phyloP scores from a whole-genome alignment of 2,113 vertebrate species.

The Coptodon rendalli region DNA sequence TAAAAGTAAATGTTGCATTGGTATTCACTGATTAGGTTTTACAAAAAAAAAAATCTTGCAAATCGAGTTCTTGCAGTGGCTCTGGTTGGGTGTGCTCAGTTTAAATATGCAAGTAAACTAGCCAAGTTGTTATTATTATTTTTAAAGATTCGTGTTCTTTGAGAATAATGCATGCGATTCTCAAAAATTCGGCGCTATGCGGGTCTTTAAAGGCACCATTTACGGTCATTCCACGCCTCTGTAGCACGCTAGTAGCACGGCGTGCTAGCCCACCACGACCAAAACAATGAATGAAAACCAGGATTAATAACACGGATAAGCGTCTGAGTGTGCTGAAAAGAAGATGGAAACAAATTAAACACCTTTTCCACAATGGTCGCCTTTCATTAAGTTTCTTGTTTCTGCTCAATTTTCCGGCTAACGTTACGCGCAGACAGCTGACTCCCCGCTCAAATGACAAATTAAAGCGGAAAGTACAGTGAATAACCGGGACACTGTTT shows the following conservation, averaged over 20 bases:
- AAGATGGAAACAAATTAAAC: background rate
- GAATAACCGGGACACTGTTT: background rate
- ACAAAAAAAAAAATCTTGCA: background rate
- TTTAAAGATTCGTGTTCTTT: rapidly evolving
- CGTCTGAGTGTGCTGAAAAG: background rate
- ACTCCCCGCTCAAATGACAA: slow-evolving; percentile 29
- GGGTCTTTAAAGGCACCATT: slow-evolving; percentile 16
- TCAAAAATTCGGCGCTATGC: background rate
- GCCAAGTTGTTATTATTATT: background rate
- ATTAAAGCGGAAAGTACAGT: background rate
- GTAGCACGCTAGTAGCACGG: background rate
- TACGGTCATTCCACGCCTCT: background rate
- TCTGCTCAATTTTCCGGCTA: background rate
- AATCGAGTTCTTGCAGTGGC: background rate
- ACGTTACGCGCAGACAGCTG: background rate
- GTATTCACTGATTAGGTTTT: background rate
- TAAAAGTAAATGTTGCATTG: background rate
- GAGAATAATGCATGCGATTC: rapidly evolving
- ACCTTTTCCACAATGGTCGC: background rate
- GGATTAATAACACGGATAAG: background rate
- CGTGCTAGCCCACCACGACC: background rate
- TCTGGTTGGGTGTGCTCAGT: background rate
- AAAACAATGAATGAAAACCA: slow-evolving; percentile 39
- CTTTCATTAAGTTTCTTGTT: background rate
- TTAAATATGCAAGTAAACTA: background rate